Conservation (phyloP, 2,113 vertebrate genomes). For the Cynocephalus volans region DNA sequence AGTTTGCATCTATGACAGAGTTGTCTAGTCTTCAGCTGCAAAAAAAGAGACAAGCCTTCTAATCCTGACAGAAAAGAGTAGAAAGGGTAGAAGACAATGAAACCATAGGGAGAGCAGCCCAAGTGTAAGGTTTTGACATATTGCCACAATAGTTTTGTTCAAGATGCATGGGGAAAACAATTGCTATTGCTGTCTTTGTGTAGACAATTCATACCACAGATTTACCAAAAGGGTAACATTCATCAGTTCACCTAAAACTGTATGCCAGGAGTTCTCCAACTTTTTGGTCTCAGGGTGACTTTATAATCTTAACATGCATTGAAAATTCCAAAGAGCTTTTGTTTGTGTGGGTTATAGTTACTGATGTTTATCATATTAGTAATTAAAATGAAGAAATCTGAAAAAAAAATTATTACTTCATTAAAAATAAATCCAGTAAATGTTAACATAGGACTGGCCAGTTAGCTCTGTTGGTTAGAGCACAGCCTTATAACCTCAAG, state of each 20-base stretch:
- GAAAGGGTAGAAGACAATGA: neutral
- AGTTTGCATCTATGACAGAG: neutral
- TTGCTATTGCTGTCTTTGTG: neutral
- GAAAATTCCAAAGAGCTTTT: neutral
- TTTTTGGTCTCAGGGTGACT: neutral
- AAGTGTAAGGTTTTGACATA: neutral
- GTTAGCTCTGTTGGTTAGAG: too few relatives aligned
- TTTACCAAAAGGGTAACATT: neutral
- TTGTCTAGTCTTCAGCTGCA: neutral
- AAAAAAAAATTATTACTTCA: neutral
- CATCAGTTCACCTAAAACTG: neutral
- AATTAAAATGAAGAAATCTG: conserved; percentile 39
- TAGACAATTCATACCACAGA: neutral
- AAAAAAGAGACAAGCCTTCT: neutral
- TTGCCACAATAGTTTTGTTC: neutral
- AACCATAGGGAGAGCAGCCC: neutral
- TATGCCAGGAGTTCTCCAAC: neutral
- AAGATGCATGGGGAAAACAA: neutral
- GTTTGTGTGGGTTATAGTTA: neutral
- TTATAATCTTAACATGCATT: neutral
- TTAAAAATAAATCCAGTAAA: conserved; percentile 46
- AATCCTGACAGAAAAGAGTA: neutral
- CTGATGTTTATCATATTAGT: neutral
- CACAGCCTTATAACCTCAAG: too few relatives aligned
- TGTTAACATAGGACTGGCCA: too few relatives aligned